A percentile compares a stretch with the other conserved stretches of the same genome.
Conservation (phyloP, 2,888 invertebrate genomes). For the Acrocyrtus sp. region DNA sequence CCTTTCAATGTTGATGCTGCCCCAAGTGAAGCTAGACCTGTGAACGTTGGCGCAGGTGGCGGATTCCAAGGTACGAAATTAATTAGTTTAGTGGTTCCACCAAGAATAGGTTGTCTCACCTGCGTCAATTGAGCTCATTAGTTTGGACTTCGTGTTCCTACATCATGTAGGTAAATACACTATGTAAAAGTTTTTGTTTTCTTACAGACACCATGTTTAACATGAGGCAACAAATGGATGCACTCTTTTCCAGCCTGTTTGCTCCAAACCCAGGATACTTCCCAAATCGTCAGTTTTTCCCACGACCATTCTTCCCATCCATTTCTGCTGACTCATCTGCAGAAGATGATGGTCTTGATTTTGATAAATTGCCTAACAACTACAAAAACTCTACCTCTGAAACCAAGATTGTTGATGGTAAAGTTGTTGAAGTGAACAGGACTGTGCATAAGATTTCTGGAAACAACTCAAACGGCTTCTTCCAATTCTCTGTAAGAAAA, state of each 20-base stretch:
- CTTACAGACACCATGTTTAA: constrained; percentile 57
- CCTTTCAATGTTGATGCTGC: constrained; percentile 3
- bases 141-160: too few species aligned
- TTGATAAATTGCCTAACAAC: constrained; percentile 58
- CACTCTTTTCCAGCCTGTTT: constrained; percentile 45
- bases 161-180: background rate
- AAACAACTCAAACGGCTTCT: constrained; percentile 60
- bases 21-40: constrained; percentile 26
- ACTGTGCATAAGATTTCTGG: constrained; percentile 59
- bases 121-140: background rate
- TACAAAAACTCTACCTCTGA: constrained; percentile 62
- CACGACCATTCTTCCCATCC: constrained; percentile 49
- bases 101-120: background rate
- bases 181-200: constrained; percentile 1
- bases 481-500: constrained; percentile 58
- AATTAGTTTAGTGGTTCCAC: background rate
- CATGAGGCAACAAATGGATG: constrained; percentile 61
- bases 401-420: constrained; percentile 61
- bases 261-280: constrained; percentile 31
- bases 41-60: constrained; percentile 19
- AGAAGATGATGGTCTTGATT: constrained; percentile 34
- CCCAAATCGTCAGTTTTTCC: constrained; percentile 39
- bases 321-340: constrained; percentile 22
- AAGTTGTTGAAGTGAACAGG: constrained; percentile 60
- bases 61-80: constrained; percentile 19